Evolutionary conservation across 2,113 vertebrate species (phyloP).

Genomic region (Sinocyclocheilus anophthalmus): DNA sequence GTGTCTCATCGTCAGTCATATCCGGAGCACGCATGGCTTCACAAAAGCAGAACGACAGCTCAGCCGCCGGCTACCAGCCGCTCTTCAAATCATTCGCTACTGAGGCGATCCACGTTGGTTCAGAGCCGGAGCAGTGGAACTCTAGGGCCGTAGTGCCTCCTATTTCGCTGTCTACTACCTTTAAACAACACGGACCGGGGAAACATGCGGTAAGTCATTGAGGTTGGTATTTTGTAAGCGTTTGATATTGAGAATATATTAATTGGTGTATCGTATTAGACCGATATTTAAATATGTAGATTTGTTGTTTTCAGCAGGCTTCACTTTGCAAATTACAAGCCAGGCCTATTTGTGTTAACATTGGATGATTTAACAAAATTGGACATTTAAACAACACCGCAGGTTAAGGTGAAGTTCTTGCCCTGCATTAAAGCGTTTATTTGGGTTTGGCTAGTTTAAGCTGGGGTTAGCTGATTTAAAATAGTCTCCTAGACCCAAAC

Average conservation of each 20-base stretch:
- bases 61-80: conserved; percentile 65
- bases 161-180: conserved; percentile 89
- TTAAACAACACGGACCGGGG: conserved; percentile 86
- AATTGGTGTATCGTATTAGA: background rate
- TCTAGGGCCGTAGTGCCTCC: conserved; percentile 86
- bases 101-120: conserved; percentile 87
- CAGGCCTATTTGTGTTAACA: background rate
- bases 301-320: background rate
- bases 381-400: background rate
- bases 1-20: background rate
- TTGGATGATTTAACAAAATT: background rate
- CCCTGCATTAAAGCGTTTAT: background rate
- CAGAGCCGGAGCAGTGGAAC: conserved; percentile 92
- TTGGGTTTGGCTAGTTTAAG: background rate
- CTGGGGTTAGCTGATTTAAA: background rate
- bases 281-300: background rate
- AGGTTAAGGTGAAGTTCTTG: background rate
- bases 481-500: background rate
- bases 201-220: conserved; percentile 79
- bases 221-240: background rate
- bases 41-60: conserved; percentile 51
- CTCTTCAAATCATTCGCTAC: conserved; percentile 87
- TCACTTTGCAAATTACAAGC: background rate
- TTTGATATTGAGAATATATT: background rate
- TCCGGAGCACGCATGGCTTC: conserved; percentile 59